Conservation (phyloP, 37 sponge, comb jelly and placozoan species). For the Halisarca cf. caerulea region DNA sequence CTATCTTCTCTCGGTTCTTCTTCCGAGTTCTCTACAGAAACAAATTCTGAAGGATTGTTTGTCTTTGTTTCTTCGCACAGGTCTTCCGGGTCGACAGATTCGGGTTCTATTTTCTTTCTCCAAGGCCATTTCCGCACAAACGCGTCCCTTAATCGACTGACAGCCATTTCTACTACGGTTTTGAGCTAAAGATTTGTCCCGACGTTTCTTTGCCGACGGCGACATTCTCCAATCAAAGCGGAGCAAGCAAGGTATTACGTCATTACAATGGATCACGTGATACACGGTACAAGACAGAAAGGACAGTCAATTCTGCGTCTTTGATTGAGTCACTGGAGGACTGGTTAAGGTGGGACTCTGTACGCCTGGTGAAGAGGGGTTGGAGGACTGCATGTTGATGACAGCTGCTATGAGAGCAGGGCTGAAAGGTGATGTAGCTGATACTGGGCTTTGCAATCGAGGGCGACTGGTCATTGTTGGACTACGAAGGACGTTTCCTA, state of each 20-base stretch:
- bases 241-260: too few relatives aligned
- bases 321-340: slow-evolving; percentile 15
- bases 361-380: not conserved
- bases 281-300: too few relatives aligned
- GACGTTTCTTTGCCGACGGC: slow-evolving; percentile 19
- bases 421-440: not conserved
- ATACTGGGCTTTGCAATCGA: slow-evolving; percentile 17
- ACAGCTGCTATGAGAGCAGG: slow-evolving; percentile 4
- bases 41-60: too few relatives aligned
- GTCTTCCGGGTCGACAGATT: too few relatives aligned
- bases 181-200: too few relatives aligned
- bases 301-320: not conserved
- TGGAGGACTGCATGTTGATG: not conserved
- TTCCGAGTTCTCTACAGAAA: too few relatives aligned
- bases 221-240: too few relatives aligned
- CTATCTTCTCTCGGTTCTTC: not conserved
- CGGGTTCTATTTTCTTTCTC: not conserved
- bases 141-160: too few relatives aligned
- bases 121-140: not conserved
- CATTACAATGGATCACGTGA: too few relatives aligned
- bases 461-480: not conserved
- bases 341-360: slow-evolving; percentile 15
- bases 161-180: too few relatives aligned
- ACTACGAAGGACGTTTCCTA: not conserved
- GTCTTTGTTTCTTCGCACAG: too few relatives aligned